Conservation (phyloP, 2,797 vertebrate species). For the Epinephelus awoara region DNA sequence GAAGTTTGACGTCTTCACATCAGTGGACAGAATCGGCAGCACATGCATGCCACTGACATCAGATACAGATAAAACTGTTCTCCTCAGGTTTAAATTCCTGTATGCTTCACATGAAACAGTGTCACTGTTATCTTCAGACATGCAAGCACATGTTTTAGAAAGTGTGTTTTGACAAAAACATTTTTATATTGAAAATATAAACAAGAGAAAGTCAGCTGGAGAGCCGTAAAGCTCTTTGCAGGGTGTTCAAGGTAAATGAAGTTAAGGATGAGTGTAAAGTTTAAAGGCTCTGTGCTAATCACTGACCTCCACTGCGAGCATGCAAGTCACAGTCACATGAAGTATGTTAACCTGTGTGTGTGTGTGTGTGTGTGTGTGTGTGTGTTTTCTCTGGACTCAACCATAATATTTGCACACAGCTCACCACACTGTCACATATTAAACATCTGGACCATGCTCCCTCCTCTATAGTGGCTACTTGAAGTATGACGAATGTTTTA, state of each 20-base stretch:
- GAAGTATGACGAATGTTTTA: not conserved
- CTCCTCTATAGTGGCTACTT: not conserved
- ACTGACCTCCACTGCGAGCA: constrained; percentile 20
- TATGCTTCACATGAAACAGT: constrained; percentile 7
- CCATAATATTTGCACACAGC: constrained; percentile 22
- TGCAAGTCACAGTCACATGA: constrained; percentile 67
- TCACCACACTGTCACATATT: not conserved
- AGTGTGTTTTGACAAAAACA: constrained; percentile 16
- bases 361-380: constrained; percentile 5
- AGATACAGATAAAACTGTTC: constrained; percentile 49
- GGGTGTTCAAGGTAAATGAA: not conserved
- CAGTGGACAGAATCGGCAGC: constrained; percentile 1
- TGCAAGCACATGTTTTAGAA: not conserved
- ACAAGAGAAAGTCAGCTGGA: not conserved
- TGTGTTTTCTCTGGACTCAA: not conserved
- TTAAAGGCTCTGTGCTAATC: constrained; percentile 48
- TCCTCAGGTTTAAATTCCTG: constrained; percentile 7
- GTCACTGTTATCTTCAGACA: not conserved
- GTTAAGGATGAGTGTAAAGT: constrained; percentile 17
- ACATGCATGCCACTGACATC: constrained; percentile 24
- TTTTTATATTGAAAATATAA: not conserved
- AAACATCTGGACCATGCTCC: not conserved
- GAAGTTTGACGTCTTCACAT: not conserved
- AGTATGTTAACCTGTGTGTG: constrained; percentile 32
- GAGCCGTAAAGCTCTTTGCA: not conserved